Evolutionary conservation across 1,140 invertebrate species (phyloP).

Genomic region (Meteorus sp.): DNA sequence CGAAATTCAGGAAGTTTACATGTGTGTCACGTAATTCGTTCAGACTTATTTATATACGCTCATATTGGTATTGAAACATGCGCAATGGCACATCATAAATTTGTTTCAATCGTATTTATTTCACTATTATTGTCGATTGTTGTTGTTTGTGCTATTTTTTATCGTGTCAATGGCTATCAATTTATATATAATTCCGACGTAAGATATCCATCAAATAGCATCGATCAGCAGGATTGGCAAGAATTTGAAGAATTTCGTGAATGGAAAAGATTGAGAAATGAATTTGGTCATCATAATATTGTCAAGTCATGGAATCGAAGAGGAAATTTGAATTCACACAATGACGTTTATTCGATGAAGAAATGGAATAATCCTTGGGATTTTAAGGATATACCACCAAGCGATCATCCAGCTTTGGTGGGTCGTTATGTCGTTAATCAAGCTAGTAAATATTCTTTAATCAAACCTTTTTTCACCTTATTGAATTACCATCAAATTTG

Average conservation of each 20-base stretch:
- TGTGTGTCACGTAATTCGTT: neutral
- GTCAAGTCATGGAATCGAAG: neutral
- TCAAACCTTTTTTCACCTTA: constrained; percentile 19
- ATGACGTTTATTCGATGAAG: neutral
- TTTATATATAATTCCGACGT: no score
- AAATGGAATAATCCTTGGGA: neutral
- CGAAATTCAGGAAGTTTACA: neutral
- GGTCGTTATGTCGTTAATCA: constrained; percentile 61
- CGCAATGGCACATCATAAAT: neutral
- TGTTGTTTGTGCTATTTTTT: constrained; percentile 4
- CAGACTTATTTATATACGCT: no score
- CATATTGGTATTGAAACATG: neutral
- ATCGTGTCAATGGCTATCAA: constrained; percentile 3
- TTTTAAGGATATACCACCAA: constrained; percentile 43
- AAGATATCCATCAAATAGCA: neutral
- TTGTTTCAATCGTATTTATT: neutral
- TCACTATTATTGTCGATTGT: neutral
- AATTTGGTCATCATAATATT: neutral
- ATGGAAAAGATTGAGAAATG: constrained; percentile 28
- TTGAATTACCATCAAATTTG: neutral
- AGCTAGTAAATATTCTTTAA: constrained; percentile 46
- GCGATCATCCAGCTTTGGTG: constrained; percentile 54
- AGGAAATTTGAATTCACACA: no score
- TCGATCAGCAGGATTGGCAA: constrained; percentile 11
- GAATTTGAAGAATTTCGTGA: constrained; percentile 25